A percentile compares a stretch with the other conserved stretches of the same genome.
Conservation (phyloP, 2,888 invertebrate genomes). For the Euclidia mi region DNA sequence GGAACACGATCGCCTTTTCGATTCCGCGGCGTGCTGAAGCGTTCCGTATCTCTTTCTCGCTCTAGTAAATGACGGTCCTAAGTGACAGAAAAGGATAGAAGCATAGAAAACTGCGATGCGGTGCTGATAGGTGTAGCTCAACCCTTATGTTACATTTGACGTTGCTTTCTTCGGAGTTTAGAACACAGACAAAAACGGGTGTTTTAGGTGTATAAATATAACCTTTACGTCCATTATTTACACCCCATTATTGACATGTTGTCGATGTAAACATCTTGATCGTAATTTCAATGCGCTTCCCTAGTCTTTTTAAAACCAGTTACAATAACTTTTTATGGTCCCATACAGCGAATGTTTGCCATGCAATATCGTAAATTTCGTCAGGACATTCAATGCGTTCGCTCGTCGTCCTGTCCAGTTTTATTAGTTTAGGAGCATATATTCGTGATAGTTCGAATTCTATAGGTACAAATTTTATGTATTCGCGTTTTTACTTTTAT, state of each 20-base stretch:
- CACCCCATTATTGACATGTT: slow-evolving; percentile 39
- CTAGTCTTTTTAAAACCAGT: slow-evolving; percentile 49
- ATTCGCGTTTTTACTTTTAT: slow-evolving; percentile 35
- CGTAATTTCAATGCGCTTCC: slow-evolving; percentile 53
- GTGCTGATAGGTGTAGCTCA: no score
- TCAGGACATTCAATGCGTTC: slow-evolving; percentile 61
- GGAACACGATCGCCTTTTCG: no score
- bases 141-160: background rate
- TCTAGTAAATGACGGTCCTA: no score
- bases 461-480: slow-evolving; percentile 60
- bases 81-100: no score
- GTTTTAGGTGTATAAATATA: slow-evolving; percentile 1
- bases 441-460: slow-evolving; percentile 59
- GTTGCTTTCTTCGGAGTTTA: background rate
- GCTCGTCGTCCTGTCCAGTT: slow-evolving; percentile 55
- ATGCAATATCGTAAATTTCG: slow-evolving; percentile 65
- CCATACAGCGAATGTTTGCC: slow-evolving; percentile 56
- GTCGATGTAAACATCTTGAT: slow-evolving; percentile 54
- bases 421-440: slow-evolving; percentile 60
- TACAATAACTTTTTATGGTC: slow-evolving; percentile 67
- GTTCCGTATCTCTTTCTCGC: no score
- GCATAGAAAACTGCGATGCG: no score
- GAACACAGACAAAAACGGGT: slow-evolving; percentile 4
- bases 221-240: slow-evolving; percentile 19
- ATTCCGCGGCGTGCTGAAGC: no score